Evolutionary conservation across 2,113 vertebrate species (phyloP), one percentile per base, ranked within the genome.

Genomic region (Trichomycterus rosablanca): DNA sequence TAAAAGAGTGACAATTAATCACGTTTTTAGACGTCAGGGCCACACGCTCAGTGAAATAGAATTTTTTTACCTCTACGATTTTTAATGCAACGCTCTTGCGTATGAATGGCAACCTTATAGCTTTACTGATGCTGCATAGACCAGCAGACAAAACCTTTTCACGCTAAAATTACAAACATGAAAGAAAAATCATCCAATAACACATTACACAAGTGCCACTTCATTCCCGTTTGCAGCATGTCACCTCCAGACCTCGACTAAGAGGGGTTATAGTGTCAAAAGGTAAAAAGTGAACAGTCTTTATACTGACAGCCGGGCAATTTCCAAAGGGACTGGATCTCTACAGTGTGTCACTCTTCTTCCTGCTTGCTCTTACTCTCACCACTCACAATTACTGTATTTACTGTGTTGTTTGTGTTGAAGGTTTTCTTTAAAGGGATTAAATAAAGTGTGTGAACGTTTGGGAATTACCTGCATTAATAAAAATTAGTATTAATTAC

Each of bases 61-160:
- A 66, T 63, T 58, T 57, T 44, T 58, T 71, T 67, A 55, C 58
- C 61, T 51, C 63, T 71, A 45, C 51, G 32, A 30, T 30, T 30
- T 30, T 7, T 7, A 26, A 7, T 11, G 4, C 9, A 39, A 11
- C 35, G 12, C 12, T 14, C 3, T 12, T 56, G 52, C 19, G 22
- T 43, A 32, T 22, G 16, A 16, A 55, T 12, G 51, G 12, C 46
- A 46, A 40, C 11, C 14, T 20, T 14, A 14, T 16, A 8, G 34
- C 37, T 15, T 42, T 44, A 57, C 52, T 43, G 20, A 49, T 52
- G 43, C 52, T 20, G 55, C 28, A 12, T 10, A 32, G 12, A 18
- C 26, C 22, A 23, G 26, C 23, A 40, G 15, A 8, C 18, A 40
- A 10, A 46, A 28, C 5, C 54, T 20, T 14, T 50, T 59, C 32